These are phyloP conservation scores for Globodera rostochiensis DNA, from an alignment of 1,140 invertebrate genomes.

Conservation along the genomic window DNA sequence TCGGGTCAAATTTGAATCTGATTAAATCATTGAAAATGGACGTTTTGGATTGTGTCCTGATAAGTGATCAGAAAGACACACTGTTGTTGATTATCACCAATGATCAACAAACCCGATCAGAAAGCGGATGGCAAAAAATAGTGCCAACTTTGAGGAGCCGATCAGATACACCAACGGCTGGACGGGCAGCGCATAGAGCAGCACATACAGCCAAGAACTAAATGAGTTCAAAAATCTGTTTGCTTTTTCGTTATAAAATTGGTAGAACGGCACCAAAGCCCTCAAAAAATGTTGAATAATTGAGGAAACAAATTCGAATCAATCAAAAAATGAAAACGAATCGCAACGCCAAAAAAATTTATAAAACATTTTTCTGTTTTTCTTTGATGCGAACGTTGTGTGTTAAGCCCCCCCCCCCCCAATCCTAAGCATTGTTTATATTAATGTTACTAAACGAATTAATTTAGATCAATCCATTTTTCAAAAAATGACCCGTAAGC, in stretches of 20 bases:
- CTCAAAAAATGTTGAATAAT: background rate
- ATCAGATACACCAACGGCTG: conserved; percentile 67
- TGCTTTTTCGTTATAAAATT: background rate
- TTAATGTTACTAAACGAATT: no score
- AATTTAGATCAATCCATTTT: no score
- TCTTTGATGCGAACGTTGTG: no score
- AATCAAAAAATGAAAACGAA: conserved; percentile 75
- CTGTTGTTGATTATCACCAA: background rate
- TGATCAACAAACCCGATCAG: conserved; percentile 75
- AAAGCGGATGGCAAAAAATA: conserved; percentile 87
- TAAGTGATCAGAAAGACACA: no score
- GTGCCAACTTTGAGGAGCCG: conserved; percentile 72
- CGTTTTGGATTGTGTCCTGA: no score
- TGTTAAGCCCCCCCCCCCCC: no score
- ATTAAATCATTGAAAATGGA: background rate
- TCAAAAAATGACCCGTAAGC: no score
- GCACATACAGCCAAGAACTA: conserved; percentile 70
- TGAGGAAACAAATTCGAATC: background rate
- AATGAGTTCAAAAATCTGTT: background rate
- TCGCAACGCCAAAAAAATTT: conserved; percentile 70
- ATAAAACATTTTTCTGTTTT: no score
- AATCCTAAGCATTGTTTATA: no score
- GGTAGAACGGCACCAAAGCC: no score
- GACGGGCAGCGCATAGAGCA: conserved; percentile 77
- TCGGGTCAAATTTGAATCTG: conserved; percentile 3